phyloP scores from a whole-genome alignment of 2,113 vertebrate species.

The Riparia riparia region DNA sequence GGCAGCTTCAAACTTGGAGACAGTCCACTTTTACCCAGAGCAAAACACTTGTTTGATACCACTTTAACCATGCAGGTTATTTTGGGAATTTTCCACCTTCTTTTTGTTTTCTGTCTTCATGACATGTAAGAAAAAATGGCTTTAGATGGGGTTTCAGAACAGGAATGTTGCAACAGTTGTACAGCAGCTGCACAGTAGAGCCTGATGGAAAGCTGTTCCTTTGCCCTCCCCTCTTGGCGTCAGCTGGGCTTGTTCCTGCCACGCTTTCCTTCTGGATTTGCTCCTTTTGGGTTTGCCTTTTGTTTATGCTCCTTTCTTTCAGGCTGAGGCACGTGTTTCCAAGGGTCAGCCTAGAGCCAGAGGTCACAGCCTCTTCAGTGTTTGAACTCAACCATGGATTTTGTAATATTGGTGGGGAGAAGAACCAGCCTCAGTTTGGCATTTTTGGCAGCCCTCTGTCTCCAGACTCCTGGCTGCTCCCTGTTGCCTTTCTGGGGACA shows the following conservation, averaged over 20 bases:
- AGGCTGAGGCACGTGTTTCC: not conserved
- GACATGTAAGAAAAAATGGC: not conserved
- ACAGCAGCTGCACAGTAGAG: rapidly evolving
- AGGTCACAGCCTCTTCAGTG: rapidly evolving
- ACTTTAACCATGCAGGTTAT: not conserved
- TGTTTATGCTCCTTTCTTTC: not conserved
- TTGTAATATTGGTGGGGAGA: not conserved
- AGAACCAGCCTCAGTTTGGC: not conserved
- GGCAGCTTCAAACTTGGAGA: not conserved
- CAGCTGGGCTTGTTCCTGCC: not conserved
- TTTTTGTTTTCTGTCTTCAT: not conserved
- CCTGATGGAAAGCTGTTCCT: not conserved
- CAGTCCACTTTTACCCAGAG: not conserved
- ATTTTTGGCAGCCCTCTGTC: not conserved
- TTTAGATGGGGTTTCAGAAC: not conserved
- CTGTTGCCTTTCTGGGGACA: not conserved
- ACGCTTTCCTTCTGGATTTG: not conserved
- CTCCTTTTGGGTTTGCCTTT: not conserved
- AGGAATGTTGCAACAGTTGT: not conserved
- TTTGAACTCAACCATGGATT: not conserved
- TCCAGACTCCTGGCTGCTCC: rapidly evolving
- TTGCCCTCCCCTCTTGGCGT: not conserved
- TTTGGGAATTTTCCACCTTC: not conserved
- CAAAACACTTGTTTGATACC: not conserved
- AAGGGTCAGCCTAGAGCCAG: not conserved